Base-by-base conservation (phyloP, 2,888 invertebrate genomes). In the Eupithecia subfuscata region DNA sequence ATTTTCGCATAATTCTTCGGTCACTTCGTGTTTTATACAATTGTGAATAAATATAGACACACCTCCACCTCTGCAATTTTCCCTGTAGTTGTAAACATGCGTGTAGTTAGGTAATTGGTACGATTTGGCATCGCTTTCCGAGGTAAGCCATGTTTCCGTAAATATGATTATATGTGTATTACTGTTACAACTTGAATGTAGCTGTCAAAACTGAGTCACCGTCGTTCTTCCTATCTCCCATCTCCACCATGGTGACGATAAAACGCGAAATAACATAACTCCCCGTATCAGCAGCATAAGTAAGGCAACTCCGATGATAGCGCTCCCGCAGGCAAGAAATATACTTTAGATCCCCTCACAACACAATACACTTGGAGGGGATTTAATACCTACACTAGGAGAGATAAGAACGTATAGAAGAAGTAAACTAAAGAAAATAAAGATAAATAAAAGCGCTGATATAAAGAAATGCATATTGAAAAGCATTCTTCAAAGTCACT, bases 231-330 rank as follows among this genome's bases (percentile, higher is more conserved):
- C 22, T 68, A 68, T 43, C 68, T 68, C 7, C 14, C 14, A 43
- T 68, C 34, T 34, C 16, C 14, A 30, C 18, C 64, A 64, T 56
- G 16, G 34, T 63, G 22, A 48, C 70, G 22, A 63, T 68, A 68
- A 60, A 70, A 74, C 40, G 8, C 22, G 34, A 56, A 70, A 70
- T 75, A 77, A 67, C 72, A 73, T 70, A 16, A 70, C 52, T 75
- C 70, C 6, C 64, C 7, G 8, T 73, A 70, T 70, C 75, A 64
- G 14, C 60, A 52, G 25, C 73, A 67, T 69, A 73, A 70, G 68
- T 48, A 68, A 68, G n/a, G 73, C 70, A 60, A 70, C 63, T 48
- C 25, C 25, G 48, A 18, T 30, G 69, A 71, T 74, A 70, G 48
- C 69, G 72, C 70, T 69, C 71, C 68, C 76, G 69, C 73, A 64